These are phyloP conservation scores for Acipenser ruthenus DNA, from an alignment of 2,797 vertebrate species.

Conservation along the genomic window DNA sequence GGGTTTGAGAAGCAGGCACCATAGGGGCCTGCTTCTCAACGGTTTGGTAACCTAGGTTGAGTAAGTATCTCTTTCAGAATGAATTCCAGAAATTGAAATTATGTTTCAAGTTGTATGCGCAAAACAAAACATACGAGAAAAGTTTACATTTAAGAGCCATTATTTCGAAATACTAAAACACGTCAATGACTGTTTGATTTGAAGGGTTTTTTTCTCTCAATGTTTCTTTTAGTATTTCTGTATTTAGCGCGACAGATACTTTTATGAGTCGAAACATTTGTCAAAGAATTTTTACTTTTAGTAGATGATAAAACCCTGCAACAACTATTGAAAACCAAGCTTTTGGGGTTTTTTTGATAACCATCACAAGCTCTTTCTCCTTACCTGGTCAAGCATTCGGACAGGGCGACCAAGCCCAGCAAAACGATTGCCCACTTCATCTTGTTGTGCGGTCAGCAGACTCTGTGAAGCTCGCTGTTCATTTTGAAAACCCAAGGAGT, in stretches of 20 bases:
- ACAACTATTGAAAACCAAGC: too few relatives aligned
- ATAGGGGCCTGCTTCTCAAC: background rate
- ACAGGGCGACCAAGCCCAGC: conserved; percentile 9
- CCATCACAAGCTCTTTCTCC: background rate
- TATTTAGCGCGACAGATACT: background rate
- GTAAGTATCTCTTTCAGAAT: background rate
- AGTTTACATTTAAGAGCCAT: background rate
- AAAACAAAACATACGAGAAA: background rate
- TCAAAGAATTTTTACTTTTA: too few relatives aligned
- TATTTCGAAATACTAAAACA: background rate
- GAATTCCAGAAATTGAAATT: background rate
- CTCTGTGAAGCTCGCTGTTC: too few relatives aligned
- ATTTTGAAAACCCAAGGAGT: too few relatives aligned
- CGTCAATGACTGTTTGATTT: background rate
- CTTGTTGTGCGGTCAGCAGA: background rate
- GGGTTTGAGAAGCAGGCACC: too few relatives aligned
- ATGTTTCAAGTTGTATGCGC: background rate
- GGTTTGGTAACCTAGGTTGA: background rate
- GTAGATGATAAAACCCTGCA: too few relatives aligned
- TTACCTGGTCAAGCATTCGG: conserved; percentile 9
- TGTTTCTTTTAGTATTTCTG: background rate
- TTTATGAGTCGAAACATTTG: background rate
- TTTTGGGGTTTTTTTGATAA: background rate
- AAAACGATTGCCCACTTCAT: conserved; percentile 13
- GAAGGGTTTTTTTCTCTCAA: background rate